Evolutionary conservation across 2,113 vertebrate genomes (phyloP).

Genomic region (Sinocyclocheilus rhinocerous): DNA sequence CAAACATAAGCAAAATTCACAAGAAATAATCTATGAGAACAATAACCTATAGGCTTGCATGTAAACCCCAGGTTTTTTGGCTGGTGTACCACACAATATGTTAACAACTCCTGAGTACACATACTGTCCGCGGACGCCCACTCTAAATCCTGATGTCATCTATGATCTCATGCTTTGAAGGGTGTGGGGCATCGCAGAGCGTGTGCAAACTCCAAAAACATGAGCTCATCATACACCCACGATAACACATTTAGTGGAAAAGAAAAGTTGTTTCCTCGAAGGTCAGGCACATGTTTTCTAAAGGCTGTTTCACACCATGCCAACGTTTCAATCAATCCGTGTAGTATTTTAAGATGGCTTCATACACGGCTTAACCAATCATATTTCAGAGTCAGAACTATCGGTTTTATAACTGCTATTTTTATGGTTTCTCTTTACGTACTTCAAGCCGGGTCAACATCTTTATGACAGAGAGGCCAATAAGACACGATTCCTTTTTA

Average conservation of each 20-base stretch:
- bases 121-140: conserved; percentile 26
- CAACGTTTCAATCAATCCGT: too few species aligned
- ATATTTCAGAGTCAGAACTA: neutral
- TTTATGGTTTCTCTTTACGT: too few species aligned
- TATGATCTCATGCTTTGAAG: conserved; percentile 68
- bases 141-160: conserved; percentile 48
- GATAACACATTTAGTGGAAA: conserved; percentile 24
- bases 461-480: neutral
- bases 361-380: neutral
- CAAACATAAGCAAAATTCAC: neutral
- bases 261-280: conserved; percentile 34
- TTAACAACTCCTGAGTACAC: neutral
- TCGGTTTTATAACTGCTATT: too few species aligned
- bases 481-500: neutral
- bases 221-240: conserved; percentile 49
- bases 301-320: neutral
- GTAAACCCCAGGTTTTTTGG: neutral
- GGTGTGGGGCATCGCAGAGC: conserved; percentile 6
- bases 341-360: neutral
- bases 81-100: neutral
- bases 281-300: neutral
- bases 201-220: conserved; percentile 40
- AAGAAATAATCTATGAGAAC: neutral
- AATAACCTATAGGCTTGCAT: neutral
- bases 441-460: neutral